These are phyloP conservation scores for Aporophyla lueneburgensis DNA, from an alignment of 2,888 invertebrate species.

Conservation along the genomic window DNA sequence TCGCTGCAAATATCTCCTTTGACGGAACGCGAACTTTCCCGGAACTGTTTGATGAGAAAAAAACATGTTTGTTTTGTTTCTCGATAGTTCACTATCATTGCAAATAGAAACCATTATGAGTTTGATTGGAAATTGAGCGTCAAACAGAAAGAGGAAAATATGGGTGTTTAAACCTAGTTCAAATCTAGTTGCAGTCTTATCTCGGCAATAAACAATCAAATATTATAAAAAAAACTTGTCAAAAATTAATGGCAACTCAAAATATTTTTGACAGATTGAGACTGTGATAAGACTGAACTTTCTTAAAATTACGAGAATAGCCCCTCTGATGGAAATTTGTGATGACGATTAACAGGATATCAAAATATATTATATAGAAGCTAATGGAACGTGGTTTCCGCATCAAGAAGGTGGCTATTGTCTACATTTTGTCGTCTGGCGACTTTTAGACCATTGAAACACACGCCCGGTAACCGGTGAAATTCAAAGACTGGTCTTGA, in stretches of 20 bases:
- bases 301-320: too few species aligned
- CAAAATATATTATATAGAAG: background rate
- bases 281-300: too few species aligned
- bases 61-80: slow-evolving; percentile 18
- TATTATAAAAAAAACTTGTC: too few species aligned
- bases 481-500: too few species aligned
- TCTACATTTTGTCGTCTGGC: background rate
- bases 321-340: too few species aligned
- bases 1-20: slow-evolving; percentile 69
- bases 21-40: slow-evolving; percentile 23
- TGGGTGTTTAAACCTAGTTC: too few species aligned
- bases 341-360: background rate
- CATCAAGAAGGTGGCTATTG: background rate
- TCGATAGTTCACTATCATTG: background rate
- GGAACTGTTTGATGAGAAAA: slow-evolving; percentile 37
- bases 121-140: background rate
- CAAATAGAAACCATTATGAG: background rate
- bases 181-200: too few species aligned
- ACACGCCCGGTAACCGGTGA: too few species aligned
- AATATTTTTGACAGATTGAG: too few species aligned
- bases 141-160: too few species aligned
- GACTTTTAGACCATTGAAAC: background rate
- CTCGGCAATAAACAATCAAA: too few species aligned
- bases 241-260: too few species aligned
- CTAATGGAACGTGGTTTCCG: background rate